phyloP scores from a whole-genome alignment of 2,113 vertebrate species.

The Pollimyrus isidori region DNA sequence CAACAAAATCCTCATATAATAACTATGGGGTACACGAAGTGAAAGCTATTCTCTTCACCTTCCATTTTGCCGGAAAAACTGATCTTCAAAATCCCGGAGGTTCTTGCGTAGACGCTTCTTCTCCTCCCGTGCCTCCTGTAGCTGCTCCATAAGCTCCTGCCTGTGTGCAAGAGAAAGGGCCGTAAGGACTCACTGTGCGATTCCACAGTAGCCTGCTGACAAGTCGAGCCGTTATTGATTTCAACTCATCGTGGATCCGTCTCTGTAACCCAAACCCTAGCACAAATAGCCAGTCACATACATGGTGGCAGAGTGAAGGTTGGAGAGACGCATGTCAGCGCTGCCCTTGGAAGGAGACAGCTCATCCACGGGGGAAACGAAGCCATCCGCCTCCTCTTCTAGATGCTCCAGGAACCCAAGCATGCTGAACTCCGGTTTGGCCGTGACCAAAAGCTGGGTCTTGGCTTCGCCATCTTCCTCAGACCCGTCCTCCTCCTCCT shows the following conservation, averaged over 20 bases:
- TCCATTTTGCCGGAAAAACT: conserved; percentile 89
- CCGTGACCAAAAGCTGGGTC: conserved; percentile 61
- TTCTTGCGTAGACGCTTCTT: conserved; percentile 90
- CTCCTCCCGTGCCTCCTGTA: conserved; percentile 89
- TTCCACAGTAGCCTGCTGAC: background rate
- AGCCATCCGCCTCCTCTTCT: conserved; percentile 82
- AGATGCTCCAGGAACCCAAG: conserved; percentile 78
- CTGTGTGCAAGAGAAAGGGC: conserved; percentile 47
- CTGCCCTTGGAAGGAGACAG: conserved; percentile 69
- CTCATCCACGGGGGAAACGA: conserved; percentile 88
- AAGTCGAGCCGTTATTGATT: background rate
- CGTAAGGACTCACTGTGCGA: background rate
- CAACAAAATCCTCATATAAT: background rate
- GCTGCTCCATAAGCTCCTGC: conserved; percentile 86
- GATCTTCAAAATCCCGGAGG: conserved; percentile 93
- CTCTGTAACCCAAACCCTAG: background rate
- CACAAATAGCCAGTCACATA: conserved; percentile 50
- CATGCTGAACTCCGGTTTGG: conserved; percentile 67
- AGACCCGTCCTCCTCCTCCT: conserved; percentile 89
- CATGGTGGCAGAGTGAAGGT: conserved; percentile 88
- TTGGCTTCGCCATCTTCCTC: conserved; percentile 74
- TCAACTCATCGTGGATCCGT: background rate
- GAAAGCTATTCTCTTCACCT: conserved; percentile 60
- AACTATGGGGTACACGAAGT: background rate
- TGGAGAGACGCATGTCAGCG: conserved; percentile 83